A percentile compares a stretch with the other conserved stretches of the same genome.
phyloP scores from a whole-genome alignment of 1,140 invertebrate species.

The Teleogryllus occipitalis region DNA sequence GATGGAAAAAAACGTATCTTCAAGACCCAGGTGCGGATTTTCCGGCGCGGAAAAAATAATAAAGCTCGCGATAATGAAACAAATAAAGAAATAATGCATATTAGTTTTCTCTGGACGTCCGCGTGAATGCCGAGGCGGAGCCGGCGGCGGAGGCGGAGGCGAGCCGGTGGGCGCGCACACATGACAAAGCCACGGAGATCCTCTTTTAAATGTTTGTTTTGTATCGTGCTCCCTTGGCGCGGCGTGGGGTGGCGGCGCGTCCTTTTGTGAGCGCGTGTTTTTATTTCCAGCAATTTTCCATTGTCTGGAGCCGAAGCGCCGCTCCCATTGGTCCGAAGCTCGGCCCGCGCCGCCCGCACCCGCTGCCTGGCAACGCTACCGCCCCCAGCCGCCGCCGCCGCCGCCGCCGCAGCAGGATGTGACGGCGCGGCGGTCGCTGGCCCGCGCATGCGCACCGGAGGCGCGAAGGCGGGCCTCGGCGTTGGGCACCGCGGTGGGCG shows the following conservation, averaged over 20 bases:
- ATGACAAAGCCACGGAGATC: neutral
- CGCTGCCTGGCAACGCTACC: neutral
- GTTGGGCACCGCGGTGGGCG: neutral
- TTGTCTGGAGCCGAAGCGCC: neutral
- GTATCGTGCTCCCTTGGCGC: neutral
- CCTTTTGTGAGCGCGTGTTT: neutral
- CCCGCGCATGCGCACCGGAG: neutral
- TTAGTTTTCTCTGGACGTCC: neutral
- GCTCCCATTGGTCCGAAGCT: neutral
- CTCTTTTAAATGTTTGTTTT: slow-evolving; percentile 6
- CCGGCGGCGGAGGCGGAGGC: too few species aligned
- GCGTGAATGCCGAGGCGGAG: neutral
- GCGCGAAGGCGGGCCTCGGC: neutral
- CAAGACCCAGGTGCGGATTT: neutral
- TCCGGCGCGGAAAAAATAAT: neutral
- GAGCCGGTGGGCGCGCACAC: neutral
- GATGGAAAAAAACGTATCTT: neutral
- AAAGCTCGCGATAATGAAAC: neutral
- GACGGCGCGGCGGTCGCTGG: neutral
- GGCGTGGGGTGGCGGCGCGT: neutral
- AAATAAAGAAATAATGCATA: slow-evolving; percentile 6
- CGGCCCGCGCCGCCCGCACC: too few species aligned
- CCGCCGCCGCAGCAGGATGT: neutral
- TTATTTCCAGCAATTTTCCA: slow-evolving; percentile 5
- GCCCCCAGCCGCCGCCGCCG: too few species aligned